A percentile compares a stretch with the other conserved stretches of the same genome.
Conservation (phyloP, 2,888 invertebrate species). For the Caenorhabditis macrosperma region DNA sequence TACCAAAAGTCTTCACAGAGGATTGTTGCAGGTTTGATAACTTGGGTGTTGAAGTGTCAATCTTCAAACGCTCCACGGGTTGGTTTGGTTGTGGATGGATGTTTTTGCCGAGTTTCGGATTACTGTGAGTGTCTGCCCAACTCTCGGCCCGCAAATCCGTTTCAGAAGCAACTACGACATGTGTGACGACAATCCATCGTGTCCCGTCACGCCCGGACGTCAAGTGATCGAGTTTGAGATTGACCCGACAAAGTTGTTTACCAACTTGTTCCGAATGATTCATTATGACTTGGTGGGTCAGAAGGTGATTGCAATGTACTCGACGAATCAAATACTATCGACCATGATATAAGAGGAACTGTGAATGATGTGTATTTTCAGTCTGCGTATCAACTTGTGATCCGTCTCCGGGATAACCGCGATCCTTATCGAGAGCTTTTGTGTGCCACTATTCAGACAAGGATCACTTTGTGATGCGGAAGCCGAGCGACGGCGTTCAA, state of each 20-base stretch:
- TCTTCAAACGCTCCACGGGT: slow-evolving; percentile 74
- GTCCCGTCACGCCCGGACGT: slow-evolving; percentile 67
- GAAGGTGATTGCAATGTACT: slow-evolving; percentile 31
- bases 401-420: slow-evolving; percentile 73
- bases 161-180: slow-evolving; percentile 68
- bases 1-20: neutral
- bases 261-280: slow-evolving; percentile 72
- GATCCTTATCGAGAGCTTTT: slow-evolving; percentile 71
- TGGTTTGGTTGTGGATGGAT: slow-evolving; percentile 79
- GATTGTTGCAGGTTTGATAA: slow-evolving; percentile 72
- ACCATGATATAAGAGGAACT: neutral
- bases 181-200: slow-evolving; percentile 72
- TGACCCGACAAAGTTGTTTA: slow-evolving; percentile 71
- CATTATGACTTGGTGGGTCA: slow-evolving; percentile 68
- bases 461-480: slow-evolving; percentile 61
- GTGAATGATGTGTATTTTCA: slow-evolving; percentile 42
- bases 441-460: slow-evolving; percentile 74
- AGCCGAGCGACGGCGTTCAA: neutral
- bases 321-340: slow-evolving; percentile 8
- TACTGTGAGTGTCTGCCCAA: slow-evolving; percentile 63
- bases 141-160: slow-evolving; percentile 1
- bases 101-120: slow-evolving; percentile 74
- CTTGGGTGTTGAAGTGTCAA: slow-evolving; percentile 72
- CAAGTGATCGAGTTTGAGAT: slow-evolving; percentile 76
- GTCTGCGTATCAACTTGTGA: slow-evolving; percentile 73